These are phyloP conservation scores for Tenthredo distinguenda DNA, from an alignment of 2,888 invertebrate species.

Conservation along the genomic window DNA sequence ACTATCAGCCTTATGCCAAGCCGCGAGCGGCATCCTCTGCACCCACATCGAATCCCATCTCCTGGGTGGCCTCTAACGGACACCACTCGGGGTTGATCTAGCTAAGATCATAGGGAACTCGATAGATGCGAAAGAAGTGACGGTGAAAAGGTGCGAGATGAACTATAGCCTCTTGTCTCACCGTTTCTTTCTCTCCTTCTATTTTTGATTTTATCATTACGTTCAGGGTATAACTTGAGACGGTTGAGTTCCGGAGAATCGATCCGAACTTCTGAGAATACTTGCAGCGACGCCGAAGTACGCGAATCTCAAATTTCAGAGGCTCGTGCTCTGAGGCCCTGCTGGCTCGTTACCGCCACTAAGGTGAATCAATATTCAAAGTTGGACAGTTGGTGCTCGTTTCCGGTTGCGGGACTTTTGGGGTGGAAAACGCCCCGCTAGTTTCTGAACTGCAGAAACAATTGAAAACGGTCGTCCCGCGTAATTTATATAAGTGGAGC, in stretches of 20 bases:
- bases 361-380: slow-evolving; percentile 44
- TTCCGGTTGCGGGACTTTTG: slow-evolving; percentile 43
- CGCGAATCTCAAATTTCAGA: slow-evolving; percentile 3
- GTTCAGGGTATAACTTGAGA: background rate
- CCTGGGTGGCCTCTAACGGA: slow-evolving; percentile 46
- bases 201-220: background rate
- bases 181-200: background rate
- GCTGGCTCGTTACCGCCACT: slow-evolving; percentile 6
- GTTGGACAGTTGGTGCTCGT: slow-evolving; percentile 45
- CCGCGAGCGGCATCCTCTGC: slow-evolving; percentile 48
- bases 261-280: background rate
- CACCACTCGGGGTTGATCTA: slow-evolving; percentile 25
- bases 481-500: slow-evolving; percentile 49
- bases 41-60: slow-evolving; percentile 49
- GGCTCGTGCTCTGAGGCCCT: background rate
- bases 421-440: slow-evolving; percentile 4
- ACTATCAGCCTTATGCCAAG: slow-evolving; percentile 49
- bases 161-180: background rate
- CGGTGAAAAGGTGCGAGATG: background rate
- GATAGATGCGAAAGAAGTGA: slow-evolving; percentile 29
- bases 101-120: slow-evolving; percentile 35
- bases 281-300: background rate
- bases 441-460: slow-evolving; percentile 41
- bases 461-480: slow-evolving; percentile 38
- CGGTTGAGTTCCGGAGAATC: background rate